Evolutionary conservation across 2,888 invertebrate species (phyloP), one percentile per base, ranked within the genome.

Genomic region (Agonopterix subpropinquella): DNA sequence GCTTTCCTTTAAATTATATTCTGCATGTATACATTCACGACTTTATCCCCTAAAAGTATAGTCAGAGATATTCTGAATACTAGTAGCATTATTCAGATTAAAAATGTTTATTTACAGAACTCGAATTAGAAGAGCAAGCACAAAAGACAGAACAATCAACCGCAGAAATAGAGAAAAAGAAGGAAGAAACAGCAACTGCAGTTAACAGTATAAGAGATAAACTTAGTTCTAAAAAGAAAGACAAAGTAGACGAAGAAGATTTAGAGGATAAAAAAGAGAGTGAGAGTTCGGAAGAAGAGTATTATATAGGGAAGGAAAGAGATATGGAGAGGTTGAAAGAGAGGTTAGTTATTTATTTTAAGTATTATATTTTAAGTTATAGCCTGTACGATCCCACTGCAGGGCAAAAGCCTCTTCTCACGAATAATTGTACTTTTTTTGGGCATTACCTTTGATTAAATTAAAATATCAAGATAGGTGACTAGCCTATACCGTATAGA

Each of bases 261-360:
- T 44, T 47, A n/a, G 42, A 52, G 41, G 15, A 41, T 62, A 66
- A 45, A 70, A 68, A 41, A 80, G 77, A 82, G 77, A 82, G 77
- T 81, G 89, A 8, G 11, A 53, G 50, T 28, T 44, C 45, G 10
- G 90, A 89, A 48, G 91, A 90, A 50, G 88, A 91, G 53, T 90
- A 92, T 76, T 92, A 92, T 61, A 77, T 92, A 28, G 92, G 93
- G 41, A 91, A 93, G 59, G 92, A 92, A 51, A 88, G 87, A 61
- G 86, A 89, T 57, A 85, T 90, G 13, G 90, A 90, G 58, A 87
- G 89, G 47, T 83, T 89, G 69, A 89, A 90, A 73, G 88, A 92
- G 76, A 90, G 86, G 92, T 92, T 71, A 66, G 74, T 61, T 36
- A 47, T 49, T 47, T 42, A 42, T 42, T 11, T 11, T 42, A 42